Conservation (phyloP, 2,113 vertebrate genomes). For the Meriones unguiculatus region DNA sequence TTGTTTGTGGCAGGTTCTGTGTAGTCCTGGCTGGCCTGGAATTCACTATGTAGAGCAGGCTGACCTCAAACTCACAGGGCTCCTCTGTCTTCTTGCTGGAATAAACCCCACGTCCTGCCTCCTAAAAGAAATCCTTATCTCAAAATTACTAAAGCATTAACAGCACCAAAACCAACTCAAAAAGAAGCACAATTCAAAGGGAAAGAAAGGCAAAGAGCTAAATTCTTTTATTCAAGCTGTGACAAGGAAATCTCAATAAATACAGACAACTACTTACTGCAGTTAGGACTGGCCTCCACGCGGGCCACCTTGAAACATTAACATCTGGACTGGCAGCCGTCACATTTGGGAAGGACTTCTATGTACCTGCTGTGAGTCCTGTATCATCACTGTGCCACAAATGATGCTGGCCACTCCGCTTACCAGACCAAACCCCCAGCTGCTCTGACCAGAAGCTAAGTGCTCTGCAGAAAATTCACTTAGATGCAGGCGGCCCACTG, state of each 20-base stretch:
- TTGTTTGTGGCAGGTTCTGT: background rate
- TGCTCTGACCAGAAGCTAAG: background rate
- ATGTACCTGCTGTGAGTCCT: background rate
- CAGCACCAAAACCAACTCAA: slow-evolving; percentile 37
- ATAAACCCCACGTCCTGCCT: background rate
- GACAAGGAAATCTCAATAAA: background rate
- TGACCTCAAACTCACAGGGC: background rate
- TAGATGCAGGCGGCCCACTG: background rate
- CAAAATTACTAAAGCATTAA: slow-evolving; percentile 22
- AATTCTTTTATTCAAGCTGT: slow-evolving; percentile 21
- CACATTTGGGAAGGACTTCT: background rate
- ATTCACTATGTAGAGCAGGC: background rate
- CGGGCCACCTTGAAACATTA: background rate
- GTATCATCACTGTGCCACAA: background rate
- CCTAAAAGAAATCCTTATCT: background rate
- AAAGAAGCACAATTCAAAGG: background rate
- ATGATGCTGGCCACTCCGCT: background rate
- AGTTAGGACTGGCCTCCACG: background rate
- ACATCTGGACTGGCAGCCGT: background rate
- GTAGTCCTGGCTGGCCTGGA: background rate
- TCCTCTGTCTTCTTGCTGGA: background rate
- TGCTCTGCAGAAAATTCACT: background rate
- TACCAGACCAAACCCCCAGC: background rate
- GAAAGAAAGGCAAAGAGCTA: slow-evolving; percentile 9
- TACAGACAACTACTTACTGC: background rate